Base-by-base conservation (phyloP, 2,113 vertebrate species). In the Chaenocephalus aceratus region DNA sequence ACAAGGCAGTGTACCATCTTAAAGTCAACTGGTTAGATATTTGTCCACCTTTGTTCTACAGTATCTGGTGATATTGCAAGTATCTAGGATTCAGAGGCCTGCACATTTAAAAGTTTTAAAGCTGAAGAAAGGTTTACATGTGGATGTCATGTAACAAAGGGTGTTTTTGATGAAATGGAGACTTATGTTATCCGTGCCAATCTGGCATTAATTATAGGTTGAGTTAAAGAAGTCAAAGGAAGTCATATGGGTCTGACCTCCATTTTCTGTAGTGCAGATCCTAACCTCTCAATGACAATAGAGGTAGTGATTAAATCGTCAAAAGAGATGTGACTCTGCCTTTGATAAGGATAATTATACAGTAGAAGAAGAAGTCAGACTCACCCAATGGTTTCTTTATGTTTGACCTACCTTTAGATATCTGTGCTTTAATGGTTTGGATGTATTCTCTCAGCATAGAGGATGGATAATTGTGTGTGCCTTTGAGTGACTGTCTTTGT, bases 391-490 rank as follows among this genome's bases (percentile, higher is more conserved):
- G n/a, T 23, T 63, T 67, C 51, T 61, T 58, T 23, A 11, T 57
- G 52, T 57, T 59, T 56, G 16, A 41, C 57, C 59, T n/a, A 0
- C 51, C 56, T 84, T 73, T 81, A 44, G 48, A 64, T 64, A 57
- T 60, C 9, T 10, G 2, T 68, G 23, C 26, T 10, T 56, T 69
- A 63, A 73, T 45, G 58, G 15, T 61, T 51, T 66, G 0, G 10
- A 67, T 80, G 71, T 63, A 68, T 85, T 79, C 72, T 67, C 51
- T 66, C 53, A 51, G 10, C 10, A 52, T 51, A 9, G 49, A 68
- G 48, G 69, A 72, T 75, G 73, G 87, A 64, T 74, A 77, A 45
- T 58, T 36, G 6, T 79, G 30, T 23, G 23, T 56, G 26, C 30
- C 30, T 30, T 30, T 30, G 26, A 30, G 26, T 61, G 51, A 48